phyloP scores from a whole-genome alignment of 1,140 invertebrate genomes.

The Whitmania pigra region DNA sequence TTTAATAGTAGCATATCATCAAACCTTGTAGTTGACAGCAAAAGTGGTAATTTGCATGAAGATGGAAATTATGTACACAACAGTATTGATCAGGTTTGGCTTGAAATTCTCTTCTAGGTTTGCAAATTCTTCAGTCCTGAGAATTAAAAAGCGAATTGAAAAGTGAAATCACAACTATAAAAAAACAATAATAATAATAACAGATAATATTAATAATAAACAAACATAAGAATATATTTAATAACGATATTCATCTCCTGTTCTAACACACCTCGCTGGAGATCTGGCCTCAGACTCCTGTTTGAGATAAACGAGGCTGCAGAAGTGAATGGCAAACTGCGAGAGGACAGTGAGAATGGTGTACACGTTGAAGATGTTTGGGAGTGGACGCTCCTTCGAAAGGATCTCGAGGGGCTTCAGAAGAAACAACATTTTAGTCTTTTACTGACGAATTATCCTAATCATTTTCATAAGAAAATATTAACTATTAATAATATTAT shows the following conservation, averaged over 20 bases:
- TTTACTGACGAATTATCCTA: no score
- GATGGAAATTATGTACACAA: constrained; percentile 95
- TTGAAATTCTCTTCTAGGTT: constrained; percentile 78
- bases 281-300: constrained; percentile 33
- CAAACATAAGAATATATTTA: no score
- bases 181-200: no score
- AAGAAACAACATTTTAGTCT: neutral
- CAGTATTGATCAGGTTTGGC: constrained; percentile 87
- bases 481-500: no score
- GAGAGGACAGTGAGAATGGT: constrained; percentile 85
- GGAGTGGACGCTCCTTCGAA: constrained; percentile 82
- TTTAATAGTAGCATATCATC: constrained; percentile 18
- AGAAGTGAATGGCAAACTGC: constrained; percentile 91
- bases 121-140: constrained; percentile 37
- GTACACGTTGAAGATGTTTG: constrained; percentile 98
- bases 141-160: neutral
- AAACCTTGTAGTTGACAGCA: constrained; percentile 94
- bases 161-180: no score
- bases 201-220: no score
- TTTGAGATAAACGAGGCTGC: constrained; percentile 76
- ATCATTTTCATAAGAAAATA: no score
- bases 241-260: no score
- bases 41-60: constrained; percentile 93
- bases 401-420: constrained; percentile 74
- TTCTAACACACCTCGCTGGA: constrained; percentile 29